Percentiles rank a stretch among this genome's conserved stretches.
These are phyloP conservation scores for Physeter macrocephalus DNA, from an alignment of 2,113 vertebrate species.

Conservation along the genomic window DNA sequence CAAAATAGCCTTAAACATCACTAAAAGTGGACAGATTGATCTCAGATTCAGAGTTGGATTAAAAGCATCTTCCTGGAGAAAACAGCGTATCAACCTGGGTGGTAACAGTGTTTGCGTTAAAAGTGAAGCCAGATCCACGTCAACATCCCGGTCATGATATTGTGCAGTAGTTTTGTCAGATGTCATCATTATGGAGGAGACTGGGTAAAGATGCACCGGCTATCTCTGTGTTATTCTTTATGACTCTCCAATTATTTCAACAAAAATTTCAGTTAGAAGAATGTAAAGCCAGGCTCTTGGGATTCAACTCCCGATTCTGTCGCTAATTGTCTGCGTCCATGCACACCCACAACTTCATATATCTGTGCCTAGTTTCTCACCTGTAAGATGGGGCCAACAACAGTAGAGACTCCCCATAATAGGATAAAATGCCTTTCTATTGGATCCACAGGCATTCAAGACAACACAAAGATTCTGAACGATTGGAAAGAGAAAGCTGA, in stretches of 20 bases:
- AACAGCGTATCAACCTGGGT: accelerated
- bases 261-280: not conserved
- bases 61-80: not conserved
- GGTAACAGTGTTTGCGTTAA: too few species aligned
- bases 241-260: not conserved
- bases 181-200: accelerated
- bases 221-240: not conserved
- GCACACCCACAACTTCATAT: too few species aligned
- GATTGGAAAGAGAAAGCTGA: not conserved
- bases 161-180: not conserved
- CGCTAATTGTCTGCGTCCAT: not conserved
- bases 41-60: not conserved
- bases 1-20: not conserved
- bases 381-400: not conserved
- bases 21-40: not conserved
- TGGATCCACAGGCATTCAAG: accelerated
- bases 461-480: not conserved
- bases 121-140: not conserved
- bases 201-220: too few species aligned
- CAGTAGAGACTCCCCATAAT: accelerated
- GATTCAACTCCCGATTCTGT: accelerated
- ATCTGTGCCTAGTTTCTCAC: not conserved
- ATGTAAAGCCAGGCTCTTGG: not conserved
- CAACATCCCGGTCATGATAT: accelerated
- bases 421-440: not conserved